Conservation (phyloP, 2,888 invertebrate genomes). For the Aphrophora alni region DNA sequence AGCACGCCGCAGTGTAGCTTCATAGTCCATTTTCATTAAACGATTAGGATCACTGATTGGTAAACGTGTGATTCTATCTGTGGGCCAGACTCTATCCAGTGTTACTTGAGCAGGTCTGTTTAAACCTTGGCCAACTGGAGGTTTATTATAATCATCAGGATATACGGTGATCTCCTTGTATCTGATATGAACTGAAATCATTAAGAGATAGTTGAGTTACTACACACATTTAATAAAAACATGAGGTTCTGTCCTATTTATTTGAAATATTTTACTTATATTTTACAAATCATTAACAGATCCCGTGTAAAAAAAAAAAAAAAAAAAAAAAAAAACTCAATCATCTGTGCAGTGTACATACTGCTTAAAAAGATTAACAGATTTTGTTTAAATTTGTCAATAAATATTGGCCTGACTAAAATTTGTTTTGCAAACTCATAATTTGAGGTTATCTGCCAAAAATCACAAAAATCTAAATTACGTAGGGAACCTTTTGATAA, state of each 20-base stretch:
- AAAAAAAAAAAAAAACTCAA: no score
- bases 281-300: no score
- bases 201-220: constrained; percentile 35
- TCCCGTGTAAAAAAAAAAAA: no score
- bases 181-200: constrained; percentile 79
- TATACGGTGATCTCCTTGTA: constrained; percentile 96
- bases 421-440: no score
- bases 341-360: neutral
- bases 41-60: constrained; percentile 82
- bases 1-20: constrained; percentile 80
- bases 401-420: no score
- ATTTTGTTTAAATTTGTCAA: no score
- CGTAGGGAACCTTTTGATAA: no score
- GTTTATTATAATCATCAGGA: constrained; percentile 88
- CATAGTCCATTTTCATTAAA: constrained; percentile 81
- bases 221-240: neutral
- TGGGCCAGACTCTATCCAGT: constrained; percentile 93
- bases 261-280: no score
- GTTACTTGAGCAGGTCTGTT: constrained; percentile 93
- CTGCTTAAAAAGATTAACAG: no score
- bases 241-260: no score
- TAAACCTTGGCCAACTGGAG: constrained; percentile 83
- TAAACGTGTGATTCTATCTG: constrained; percentile 79
- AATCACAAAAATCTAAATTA: no score
- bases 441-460: no score